Percentiles rank a stretch among this genome's conserved stretches.
Evolutionary conservation across 2,888 invertebrate species (phyloP).

Genomic region (Nomada flava): DNA sequence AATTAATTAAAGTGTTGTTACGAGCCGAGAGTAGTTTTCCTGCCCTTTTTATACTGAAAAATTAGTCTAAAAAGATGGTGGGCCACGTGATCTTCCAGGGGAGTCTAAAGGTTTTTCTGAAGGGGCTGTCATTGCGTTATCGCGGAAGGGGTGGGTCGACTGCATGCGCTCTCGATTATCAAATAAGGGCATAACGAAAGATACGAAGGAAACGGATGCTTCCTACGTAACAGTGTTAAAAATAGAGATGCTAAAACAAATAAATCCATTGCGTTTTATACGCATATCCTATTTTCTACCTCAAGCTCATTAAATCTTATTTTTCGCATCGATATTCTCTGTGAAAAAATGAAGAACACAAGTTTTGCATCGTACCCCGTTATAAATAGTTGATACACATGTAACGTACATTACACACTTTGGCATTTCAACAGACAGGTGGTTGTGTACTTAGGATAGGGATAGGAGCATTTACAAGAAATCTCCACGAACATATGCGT

Average conservation of each 20-base stretch:
- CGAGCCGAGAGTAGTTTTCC: no score
- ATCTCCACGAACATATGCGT: constrained; percentile 2
- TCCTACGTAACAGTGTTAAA: background rate
- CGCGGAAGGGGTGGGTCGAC: background rate
- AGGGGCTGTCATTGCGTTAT: no score
- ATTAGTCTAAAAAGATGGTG: no score
- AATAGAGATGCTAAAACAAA: background rate
- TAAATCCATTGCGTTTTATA: background rate
- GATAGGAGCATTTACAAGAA: constrained; percentile 19
- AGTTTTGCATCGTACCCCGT: background rate
- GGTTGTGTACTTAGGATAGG: constrained; percentile 30
- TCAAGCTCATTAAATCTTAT: background rate
- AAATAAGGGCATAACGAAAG: no score
- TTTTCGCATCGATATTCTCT: background rate
- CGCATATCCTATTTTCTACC: background rate
- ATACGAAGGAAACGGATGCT: background rate
- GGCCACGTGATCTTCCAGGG: no score
- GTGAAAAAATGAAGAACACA: background rate
- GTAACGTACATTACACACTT: constrained; percentile 56
- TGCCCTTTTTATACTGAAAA: no score
- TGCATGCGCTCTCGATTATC: background rate
- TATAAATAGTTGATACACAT: constrained; percentile 34
- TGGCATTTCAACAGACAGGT: constrained; percentile 70
- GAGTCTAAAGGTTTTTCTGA: no score
- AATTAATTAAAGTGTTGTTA: no score